A percentile compares a stretch with the other conserved stretches of the same genome.
Conservation (phyloP, 1,140 invertebrate genomes). For the Brachionus sp. region DNA sequence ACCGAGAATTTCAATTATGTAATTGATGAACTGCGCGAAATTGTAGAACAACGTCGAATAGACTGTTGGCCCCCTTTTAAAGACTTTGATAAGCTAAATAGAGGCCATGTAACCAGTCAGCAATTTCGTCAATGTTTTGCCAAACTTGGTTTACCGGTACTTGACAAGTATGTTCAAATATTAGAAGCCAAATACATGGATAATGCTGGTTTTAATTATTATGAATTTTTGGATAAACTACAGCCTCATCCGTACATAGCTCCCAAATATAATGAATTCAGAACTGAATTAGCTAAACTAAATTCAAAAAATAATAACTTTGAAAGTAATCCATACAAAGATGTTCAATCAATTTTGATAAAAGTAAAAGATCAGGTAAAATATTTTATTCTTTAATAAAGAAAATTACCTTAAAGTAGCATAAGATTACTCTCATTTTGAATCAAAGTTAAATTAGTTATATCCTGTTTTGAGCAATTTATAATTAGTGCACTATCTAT, state of each 20-base stretch:
- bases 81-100: constrained; percentile 55
- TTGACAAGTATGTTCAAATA: constrained; percentile 52
- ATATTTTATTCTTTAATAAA: not conserved
- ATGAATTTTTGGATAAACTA: constrained; percentile 47
- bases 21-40: constrained; percentile 52
- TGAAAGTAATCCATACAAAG: constrained; percentile 50
- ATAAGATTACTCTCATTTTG: not conserved
- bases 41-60: constrained; percentile 53
- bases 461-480: too few species aligned
- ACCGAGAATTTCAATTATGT: constrained; percentile 50
- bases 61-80: constrained; percentile 56
- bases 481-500: too few species aligned
- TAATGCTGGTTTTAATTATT: constrained; percentile 58
- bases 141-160: constrained; percentile 54
- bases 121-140: constrained; percentile 58
- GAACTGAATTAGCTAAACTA: constrained; percentile 52
- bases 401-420: too few species aligned
- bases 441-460: too few species aligned
- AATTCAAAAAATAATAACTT: constrained; percentile 51
- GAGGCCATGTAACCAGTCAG: constrained; percentile 54
- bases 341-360: constrained; percentile 54
- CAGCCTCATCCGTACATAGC: constrained; percentile 49
- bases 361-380: constrained; percentile 58
- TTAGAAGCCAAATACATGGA: constrained; percentile 56
- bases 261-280: constrained; percentile 45